These are phyloP conservation scores for Anseranas semipalmata DNA, from an alignment of 2,113 vertebrate species.

Conservation along the genomic window DNA sequence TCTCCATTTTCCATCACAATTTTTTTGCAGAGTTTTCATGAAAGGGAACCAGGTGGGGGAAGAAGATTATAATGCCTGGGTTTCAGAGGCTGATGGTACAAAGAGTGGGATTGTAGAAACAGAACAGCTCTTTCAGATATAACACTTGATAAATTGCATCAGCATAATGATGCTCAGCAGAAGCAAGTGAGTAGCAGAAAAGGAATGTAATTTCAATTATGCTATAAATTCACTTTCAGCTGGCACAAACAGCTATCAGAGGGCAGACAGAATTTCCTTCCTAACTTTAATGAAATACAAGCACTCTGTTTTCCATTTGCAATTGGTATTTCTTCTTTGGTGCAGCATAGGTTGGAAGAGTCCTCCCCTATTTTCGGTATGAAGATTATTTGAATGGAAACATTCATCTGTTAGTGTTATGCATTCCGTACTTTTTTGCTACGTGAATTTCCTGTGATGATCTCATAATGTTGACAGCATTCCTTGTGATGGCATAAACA, in stretches of 20 bases:
- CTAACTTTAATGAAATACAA: constrained; percentile 9
- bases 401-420: background rate
- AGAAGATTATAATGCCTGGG: background rate
- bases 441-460: constrained; percentile 29
- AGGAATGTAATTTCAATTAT: constrained; percentile 38
- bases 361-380: background rate
- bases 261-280: constrained; percentile 24
- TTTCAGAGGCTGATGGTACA: background rate
- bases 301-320: background rate
- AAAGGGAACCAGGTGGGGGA: background rate
- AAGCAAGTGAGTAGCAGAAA: constrained; percentile 21
- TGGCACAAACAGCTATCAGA: background rate
- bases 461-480: constrained; percentile 38
- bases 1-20: background rate
- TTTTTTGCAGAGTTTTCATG: background rate
- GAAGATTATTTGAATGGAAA: background rate
- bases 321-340: background rate
- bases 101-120: background rate
- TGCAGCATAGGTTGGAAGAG: background rate
- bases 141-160: background rate
- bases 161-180: constrained; percentile 9
- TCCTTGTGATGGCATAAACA: background rate
- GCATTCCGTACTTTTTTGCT: background rate
- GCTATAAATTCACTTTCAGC: constrained; percentile 4
- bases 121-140: background rate